phyloP scores from a whole-genome alignment of 2,888 invertebrate genomes.

The Amblyjoppa fuscipennis region DNA sequence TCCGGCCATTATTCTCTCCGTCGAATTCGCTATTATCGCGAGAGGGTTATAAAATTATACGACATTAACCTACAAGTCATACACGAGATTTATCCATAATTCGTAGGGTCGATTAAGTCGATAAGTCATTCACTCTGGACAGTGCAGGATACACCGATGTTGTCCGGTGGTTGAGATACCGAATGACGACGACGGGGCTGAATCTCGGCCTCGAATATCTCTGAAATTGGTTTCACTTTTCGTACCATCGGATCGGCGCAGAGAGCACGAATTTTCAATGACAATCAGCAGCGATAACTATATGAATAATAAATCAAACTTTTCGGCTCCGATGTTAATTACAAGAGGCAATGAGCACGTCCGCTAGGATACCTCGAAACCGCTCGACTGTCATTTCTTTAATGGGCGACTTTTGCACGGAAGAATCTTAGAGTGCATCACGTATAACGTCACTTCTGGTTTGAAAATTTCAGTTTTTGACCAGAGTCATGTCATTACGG shows the following conservation, averaged over 20 bases:
- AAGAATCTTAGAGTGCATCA: neutral
- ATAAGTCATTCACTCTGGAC: slow-evolving; percentile 45
- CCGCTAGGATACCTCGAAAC: neutral
- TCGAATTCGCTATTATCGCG: slow-evolving; percentile 24
- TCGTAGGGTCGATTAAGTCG: neutral
- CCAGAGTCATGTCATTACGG: too few species aligned
- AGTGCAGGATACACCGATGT: slow-evolving; percentile 61
- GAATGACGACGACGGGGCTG: slow-evolving; percentile 53
- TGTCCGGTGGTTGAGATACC: slow-evolving; percentile 48
- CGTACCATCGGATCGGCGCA: slow-evolving; percentile 43
- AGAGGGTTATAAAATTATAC: neutral
- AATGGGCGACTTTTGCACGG: neutral
- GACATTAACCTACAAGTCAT: neutral
- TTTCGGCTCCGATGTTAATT: neutral
- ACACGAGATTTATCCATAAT: neutral
- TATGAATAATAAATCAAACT: neutral
- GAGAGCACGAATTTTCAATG: neutral
- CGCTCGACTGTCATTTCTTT: neutral
- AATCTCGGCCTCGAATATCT: slow-evolving; percentile 19
- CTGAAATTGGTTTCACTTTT: slow-evolving; percentile 28
- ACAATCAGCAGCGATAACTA: neutral
- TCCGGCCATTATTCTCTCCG: slow-evolving; percentile 41
- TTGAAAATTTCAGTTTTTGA: too few species aligned
- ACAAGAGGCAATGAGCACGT: neutral
- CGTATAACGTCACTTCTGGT: neutral